phyloP scores from a whole-genome alignment of 2,113 vertebrate genomes.

The Melanocharis versteri region DNA sequence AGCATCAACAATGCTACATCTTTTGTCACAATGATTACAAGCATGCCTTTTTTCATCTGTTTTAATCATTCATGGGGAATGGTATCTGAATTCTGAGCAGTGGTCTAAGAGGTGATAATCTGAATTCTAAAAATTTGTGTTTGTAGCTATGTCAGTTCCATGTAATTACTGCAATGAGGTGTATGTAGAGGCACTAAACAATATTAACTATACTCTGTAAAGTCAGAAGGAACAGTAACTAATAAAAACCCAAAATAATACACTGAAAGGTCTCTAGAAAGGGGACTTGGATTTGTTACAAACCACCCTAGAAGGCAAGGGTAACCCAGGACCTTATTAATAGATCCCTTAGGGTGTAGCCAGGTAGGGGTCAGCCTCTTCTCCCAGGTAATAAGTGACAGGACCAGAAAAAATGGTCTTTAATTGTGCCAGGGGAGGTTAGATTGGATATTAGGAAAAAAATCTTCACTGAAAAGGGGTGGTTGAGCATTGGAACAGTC shows the following conservation, averaged over 20 bases:
- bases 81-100: neutral
- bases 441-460: neutral
- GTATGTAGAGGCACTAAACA: neutral
- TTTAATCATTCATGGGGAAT: neutral
- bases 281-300: neutral
- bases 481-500: neutral
- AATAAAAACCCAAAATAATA: neutral
- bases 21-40: neutral
- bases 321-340: neutral
- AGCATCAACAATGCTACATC: neutral
- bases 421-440: neutral
- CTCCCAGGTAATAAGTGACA: neutral
- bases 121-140: neutral
- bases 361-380: neutral
- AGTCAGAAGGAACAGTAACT: neutral
- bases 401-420: neutral
- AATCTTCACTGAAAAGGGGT: neutral
- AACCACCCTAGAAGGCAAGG: neutral
- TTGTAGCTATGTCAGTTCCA: neutral
- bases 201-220: neutral
- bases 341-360: neutral
- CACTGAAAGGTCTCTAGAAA: neutral
- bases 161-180: neutral
- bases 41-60: neutral
- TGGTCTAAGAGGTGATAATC: neutral